Evolutionary conservation across 2,797 vertebrate genomes (phyloP).

Genomic region (Podarcis siculus): DNA sequence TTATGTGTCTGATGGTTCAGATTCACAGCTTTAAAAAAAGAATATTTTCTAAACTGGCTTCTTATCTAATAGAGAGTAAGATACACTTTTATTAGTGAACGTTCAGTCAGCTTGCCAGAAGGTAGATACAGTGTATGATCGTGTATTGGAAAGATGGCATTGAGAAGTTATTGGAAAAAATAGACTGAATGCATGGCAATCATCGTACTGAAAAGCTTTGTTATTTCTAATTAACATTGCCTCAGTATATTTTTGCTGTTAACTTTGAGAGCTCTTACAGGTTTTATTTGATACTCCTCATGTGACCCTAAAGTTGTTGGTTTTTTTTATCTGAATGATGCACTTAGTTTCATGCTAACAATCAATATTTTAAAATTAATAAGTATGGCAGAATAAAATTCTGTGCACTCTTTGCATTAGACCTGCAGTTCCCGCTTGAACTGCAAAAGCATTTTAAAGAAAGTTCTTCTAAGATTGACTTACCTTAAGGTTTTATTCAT

Average conservation of each 20-base stretch:
- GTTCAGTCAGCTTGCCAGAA: background rate
- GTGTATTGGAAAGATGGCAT: accelerated
- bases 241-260: background rate
- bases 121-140: background rate
- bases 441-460: background rate
- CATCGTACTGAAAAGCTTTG: background rate
- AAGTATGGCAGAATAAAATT: constrained; percentile 1
- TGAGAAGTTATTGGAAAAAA: background rate
- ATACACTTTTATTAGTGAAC: accelerated
- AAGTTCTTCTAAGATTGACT: background rate
- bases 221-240: background rate
- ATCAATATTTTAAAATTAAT: background rate
- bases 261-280: background rate
- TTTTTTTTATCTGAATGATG: background rate
- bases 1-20: background rate
- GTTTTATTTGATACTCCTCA: background rate
- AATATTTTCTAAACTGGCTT: background rate
- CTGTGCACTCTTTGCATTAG: background rate
- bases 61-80: background rate
- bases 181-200: background rate
- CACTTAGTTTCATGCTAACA: background rate
- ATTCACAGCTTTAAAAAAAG: background rate
- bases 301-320: background rate
- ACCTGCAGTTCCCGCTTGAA: background rate
- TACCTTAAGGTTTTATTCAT: background rate